Base-by-base conservation (phyloP, 2,113 vertebrate genomes). In the Aleadryas rufinucha region DNA sequence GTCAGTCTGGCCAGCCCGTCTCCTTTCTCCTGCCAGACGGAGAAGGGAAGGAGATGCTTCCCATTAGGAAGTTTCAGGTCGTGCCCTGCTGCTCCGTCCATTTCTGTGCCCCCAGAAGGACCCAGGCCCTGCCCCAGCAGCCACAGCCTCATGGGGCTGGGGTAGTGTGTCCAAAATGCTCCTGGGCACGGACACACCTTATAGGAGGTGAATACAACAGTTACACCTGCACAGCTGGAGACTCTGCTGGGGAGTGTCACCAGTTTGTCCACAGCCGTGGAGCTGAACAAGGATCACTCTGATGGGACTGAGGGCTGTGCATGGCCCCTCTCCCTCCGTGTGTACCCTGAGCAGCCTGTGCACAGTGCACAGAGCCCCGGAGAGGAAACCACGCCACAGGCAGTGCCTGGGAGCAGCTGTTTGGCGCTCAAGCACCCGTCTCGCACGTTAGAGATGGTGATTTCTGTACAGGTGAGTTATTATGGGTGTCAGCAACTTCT, bases 151-250 rank as follows among this genome's bases (percentile, higher is more conserved):
- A 0, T 1, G 2, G 39, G 35, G 41, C 33, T 50, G 35, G 0
- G 0, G 20, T 1, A 26, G 37, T 0, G 22, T 13, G 31, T 42
- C 41, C 1, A 1, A 10, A 72, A 33, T 2, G 3, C 27, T 56
- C n/a, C 31, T 1, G 52, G 57, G 66, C 54, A 28, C 2, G 0
- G 33, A 3, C 22, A 44, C 27, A 9, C 21, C 19, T 42, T 0
- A 1, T 2, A 6, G 39, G 6, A 35, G 59, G 9, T 13, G 20
- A 20, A 1, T 0, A 16, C 3, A 27, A 4, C 68, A 20, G 23
- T 26, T 4, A 28, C 16, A 13, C 26, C 33, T 4, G 21, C 69
- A 24, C 45, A 37, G 64, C 64, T 45, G 70, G 44, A 64, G 41
- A 11, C 21, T 18, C 28, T 54, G 59, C 78, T 2, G 1, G 21